Evolutionary conservation across 1,140 invertebrate species (phyloP).

Genomic region (Zaprionus davidi): DNA sequence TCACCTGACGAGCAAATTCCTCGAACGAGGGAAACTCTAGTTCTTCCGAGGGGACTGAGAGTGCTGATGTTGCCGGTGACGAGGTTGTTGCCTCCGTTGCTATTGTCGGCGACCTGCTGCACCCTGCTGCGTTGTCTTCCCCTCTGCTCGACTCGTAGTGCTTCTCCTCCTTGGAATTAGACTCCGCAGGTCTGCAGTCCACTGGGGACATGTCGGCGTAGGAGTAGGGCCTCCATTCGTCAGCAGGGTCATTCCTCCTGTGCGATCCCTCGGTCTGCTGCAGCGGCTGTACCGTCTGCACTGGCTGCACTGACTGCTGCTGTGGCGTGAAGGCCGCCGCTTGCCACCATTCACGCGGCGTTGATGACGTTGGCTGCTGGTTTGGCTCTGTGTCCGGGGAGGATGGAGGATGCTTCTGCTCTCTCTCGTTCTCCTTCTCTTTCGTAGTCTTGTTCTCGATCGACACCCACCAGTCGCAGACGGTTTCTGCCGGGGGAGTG

Average conservation of each 20-base stretch:
- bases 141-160: not conserved
- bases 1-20: constrained; percentile 49
- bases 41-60: not conserved
- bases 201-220: constrained; percentile 10
- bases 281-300: not conserved
- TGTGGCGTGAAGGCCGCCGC: constrained; percentile 22
- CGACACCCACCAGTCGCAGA: not conserved
- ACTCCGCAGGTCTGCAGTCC: too few species aligned
- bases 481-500: not conserved
- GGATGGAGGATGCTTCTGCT: not conserved
- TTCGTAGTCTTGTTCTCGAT: not conserved
- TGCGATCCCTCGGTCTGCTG: not conserved
- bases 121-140: too few species aligned
- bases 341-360: constrained; percentile 29
- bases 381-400: not conserved
- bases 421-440: not conserved
- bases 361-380: not conserved
- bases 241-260: not conserved
- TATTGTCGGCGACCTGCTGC: not conserved
- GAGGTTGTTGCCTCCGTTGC: not conserved
- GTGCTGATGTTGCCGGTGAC: not conserved
- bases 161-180: not conserved
- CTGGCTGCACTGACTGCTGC: not conserved
- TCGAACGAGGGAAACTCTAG: constrained; percentile 42
- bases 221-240: constrained; percentile 38